These are phyloP conservation scores for Naja naja DNA, from an alignment of 2,113 vertebrate species.

Conservation along the genomic window DNA sequence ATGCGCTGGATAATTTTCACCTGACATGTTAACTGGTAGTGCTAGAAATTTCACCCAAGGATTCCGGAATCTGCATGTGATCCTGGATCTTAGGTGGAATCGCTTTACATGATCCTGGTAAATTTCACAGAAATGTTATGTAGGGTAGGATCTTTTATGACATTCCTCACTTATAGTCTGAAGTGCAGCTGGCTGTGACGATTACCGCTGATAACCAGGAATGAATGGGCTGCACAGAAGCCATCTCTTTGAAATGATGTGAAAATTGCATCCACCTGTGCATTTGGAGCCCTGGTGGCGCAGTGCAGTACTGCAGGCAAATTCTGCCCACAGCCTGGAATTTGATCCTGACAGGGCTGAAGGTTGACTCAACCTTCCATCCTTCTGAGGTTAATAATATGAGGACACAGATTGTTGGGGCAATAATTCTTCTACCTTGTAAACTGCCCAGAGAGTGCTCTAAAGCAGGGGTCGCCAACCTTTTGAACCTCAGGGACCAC, in stretches of 20 bases:
- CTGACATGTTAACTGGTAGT: neutral
- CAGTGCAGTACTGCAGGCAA: neutral
- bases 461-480: neutral
- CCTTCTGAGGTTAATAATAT: neutral
- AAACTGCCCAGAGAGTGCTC: neutral
- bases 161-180: neutral
- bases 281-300: neutral
- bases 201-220: neutral
- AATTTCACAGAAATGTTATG: neutral
- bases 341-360: neutral
- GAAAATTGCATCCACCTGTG: neutral
- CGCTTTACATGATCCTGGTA: neutral
- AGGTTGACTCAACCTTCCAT: neutral
- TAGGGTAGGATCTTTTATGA: neutral
- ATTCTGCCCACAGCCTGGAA: neutral
- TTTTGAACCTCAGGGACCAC: too few relatives aligned
- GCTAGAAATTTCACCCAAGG: neutral
- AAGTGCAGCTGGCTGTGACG: neutral
- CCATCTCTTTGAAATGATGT: neutral
- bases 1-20: neutral
- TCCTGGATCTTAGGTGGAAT: neutral
- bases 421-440: neutral
- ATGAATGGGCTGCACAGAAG: neutral
- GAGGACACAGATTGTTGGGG: neutral
- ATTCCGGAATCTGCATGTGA: neutral